These are phyloP conservation scores for Crotophaga sulcirostris DNA, from an alignment of 2,113 vertebrate genomes.

Conservation along the genomic window DNA sequence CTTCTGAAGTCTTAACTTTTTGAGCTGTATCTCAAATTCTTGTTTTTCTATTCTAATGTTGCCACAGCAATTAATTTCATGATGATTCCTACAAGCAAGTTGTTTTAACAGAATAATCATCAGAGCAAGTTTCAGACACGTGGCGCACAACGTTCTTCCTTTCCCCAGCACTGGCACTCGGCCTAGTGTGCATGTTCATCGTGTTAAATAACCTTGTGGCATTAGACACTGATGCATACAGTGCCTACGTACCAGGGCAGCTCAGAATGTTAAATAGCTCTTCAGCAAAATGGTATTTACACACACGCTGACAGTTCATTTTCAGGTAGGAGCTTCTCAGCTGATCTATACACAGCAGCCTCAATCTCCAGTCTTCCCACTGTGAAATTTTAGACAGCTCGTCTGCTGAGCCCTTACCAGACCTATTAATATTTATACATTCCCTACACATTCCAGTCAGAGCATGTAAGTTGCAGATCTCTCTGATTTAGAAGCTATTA, in stretches of 20 bases:
- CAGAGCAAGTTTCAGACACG: background rate
- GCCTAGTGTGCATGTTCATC: background rate
- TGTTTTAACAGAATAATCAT: background rate
- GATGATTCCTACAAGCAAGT: background rate
- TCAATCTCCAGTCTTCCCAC: constrained; percentile 75
- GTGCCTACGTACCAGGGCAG: background rate
- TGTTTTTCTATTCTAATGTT: background rate
- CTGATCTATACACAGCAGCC: constrained; percentile 25
- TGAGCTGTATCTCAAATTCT: background rate
- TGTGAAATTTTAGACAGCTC: constrained; percentile 78
- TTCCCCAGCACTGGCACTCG: background rate
- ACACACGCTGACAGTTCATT: constrained; percentile 76
- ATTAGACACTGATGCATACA: background rate
- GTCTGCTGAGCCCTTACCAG: constrained; percentile 62
- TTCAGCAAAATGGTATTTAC: constrained; percentile 67
- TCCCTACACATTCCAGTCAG: constrained; percentile 72
- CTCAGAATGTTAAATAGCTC: constrained; percentile 44
- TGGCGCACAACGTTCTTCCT: background rate
- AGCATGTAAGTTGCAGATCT: constrained; percentile 76
- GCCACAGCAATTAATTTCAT: background rate
- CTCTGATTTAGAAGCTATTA: constrained; percentile 81
- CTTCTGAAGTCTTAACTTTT: background rate
- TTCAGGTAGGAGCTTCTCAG: constrained; percentile 66
- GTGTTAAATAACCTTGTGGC: background rate
- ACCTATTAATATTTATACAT: constrained; percentile 81